Evolutionary conservation across 2,797 vertebrate genomes (phyloP), one percentile per base, ranked within the genome.

Genomic region (Cyclura pinguis): DNA sequence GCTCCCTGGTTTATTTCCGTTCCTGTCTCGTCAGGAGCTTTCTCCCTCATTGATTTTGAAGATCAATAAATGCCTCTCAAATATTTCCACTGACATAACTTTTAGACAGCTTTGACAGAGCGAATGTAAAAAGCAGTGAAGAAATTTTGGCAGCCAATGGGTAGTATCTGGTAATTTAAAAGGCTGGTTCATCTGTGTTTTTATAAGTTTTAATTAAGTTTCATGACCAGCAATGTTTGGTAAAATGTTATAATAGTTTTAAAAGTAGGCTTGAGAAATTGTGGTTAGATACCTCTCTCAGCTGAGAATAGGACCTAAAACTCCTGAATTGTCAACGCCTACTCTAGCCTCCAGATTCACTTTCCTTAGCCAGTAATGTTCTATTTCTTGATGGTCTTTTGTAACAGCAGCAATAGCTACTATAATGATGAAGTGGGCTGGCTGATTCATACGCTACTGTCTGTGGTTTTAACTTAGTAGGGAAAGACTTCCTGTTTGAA

Each of bases 81-180:
- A 69, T 81, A 20, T 84, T 93, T 90, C 73, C 80, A 9, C 85
- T 88, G 0, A 87, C 38, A 0, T 12, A 72, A 29, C 0, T 22
- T 55, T 1, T 88, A 90, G 88, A 3, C 3, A 18, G 77, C 32
- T 87, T 76, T 90, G 72, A 84, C 50, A 80, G 18, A 88, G 90
- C 27, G 76, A 14, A 57, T 42, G 57, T 50, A 73, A 2, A 62
- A 5, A 27, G 35, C 80, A 0, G 1, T 87, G 74, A 93, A 52
- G 85, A 80, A 91, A 91, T 91, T 89, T 91, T 92, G 90, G 81
- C 64, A 85, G 91, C 88, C 76, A 13, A 7, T 32, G 52, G 55
- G 9, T 83, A n/a, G 59, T 59, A 74, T 57, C 89, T 89, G 72
- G 4, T 35, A 42, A 8, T 81, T 59, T 76, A 14, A 13, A 86